A percentile compares a stretch with the other conserved stretches of the same genome.
These are phyloP conservation scores for Micromys minutus DNA, from an alignment of 2,113 vertebrate genomes.

Conservation along the genomic window DNA sequence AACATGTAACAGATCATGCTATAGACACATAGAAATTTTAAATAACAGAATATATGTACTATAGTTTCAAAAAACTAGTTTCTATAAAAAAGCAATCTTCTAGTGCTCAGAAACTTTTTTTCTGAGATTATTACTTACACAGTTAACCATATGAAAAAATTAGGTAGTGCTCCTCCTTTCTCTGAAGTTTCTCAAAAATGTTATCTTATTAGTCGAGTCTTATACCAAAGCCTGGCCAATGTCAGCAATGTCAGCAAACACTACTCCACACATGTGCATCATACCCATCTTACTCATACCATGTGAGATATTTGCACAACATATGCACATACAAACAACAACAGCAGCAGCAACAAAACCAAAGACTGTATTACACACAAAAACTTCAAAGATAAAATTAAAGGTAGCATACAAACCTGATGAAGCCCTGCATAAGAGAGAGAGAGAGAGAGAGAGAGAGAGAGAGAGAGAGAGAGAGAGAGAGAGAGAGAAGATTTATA, in stretches of 20 bases:
- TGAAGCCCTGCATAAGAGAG: background rate
- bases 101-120: background rate
- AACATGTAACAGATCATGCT: background rate
- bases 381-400: background rate
- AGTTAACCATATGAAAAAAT: background rate
- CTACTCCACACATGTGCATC: no score
- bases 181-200: background rate
- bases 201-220: background rate
- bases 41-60: background rate
- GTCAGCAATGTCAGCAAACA: background rate
- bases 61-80: background rate
- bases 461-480: no score
- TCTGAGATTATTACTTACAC: background rate
- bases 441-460: no score
- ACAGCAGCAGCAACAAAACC: no score
- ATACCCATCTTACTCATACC: rapidly evolving
- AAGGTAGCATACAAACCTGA: background rate
- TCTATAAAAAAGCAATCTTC: background rate
- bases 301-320: background rate
- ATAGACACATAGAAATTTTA: background rate
- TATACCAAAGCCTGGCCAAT: background rate
- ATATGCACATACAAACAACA: background rate
- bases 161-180: background rate
- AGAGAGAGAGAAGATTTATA: background rate
- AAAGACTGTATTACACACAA: background rate